Conservation (phyloP, 92 coral and sea anemone species). For the Porites lobata region DNA sequence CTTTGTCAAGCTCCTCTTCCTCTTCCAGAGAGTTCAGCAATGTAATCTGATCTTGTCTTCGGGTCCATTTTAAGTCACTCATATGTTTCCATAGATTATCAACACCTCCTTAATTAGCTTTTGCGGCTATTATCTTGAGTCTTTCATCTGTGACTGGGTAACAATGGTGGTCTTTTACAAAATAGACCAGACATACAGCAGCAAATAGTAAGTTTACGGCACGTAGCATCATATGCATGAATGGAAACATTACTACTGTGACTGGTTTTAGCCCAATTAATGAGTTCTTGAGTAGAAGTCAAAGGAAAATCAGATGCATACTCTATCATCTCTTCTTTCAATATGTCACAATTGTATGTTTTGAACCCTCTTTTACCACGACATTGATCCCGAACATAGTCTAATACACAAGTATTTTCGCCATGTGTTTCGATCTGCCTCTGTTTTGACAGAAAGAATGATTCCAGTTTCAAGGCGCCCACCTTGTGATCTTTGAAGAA, state of each 20-base stretch:
- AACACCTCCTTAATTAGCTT: not conserved
- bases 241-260: slow-evolving; percentile 32
- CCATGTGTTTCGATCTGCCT: slow-evolving; percentile 4
- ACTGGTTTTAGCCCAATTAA: slow-evolving; percentile 44
- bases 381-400: slow-evolving; percentile 50
- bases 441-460: not conserved
- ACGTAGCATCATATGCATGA: slow-evolving; percentile 45
- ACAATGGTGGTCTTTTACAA: not conserved
- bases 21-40: not conserved
- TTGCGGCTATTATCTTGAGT: not conserved
- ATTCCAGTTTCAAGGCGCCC: slow-evolving; percentile 41
- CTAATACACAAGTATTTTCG: slow-evolving; percentile 40
- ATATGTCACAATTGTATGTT: slow-evolving; percentile 37
- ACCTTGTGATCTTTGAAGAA: slow-evolving; percentile 5
- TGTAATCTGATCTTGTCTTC: not conserved
- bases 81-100: not conserved
- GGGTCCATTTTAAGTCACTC: slow-evolving; percentile 1
- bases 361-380: slow-evolving; percentile 40
- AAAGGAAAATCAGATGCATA: slow-evolving; percentile 5
- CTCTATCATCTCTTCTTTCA: slow-evolving; percentile 20
- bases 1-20: not conserved
- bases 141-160: not conserved
- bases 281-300: slow-evolving; percentile 56
- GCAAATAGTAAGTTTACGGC: not conserved
- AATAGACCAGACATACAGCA: not conserved